Evolutionary conservation across 2,888 invertebrate genomes (phyloP).

Genomic region (Congeria kusceri): DNA sequence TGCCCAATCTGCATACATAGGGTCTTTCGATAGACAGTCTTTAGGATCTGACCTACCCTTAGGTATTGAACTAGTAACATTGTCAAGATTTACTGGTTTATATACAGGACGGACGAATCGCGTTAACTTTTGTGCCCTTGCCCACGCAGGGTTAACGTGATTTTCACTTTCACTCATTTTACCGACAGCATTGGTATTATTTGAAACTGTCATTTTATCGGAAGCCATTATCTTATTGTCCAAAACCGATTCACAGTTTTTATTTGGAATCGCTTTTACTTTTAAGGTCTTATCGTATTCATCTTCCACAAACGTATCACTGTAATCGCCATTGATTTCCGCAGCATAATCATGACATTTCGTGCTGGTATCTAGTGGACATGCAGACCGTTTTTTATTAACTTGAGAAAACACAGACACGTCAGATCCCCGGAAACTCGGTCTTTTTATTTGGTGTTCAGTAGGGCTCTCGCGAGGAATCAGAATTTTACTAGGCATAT

Average conservation of each 20-base stretch:
- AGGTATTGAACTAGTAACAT: constrained; percentile 44
- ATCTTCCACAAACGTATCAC: background rate
- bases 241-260: constrained; percentile 5
- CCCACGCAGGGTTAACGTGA: background rate
- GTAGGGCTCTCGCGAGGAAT: background rate
- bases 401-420: background rate
- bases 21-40: constrained; percentile 56
- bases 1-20: constrained; percentile 54
- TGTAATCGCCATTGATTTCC: background rate
- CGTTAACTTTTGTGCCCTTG: constrained; percentile 21
- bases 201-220: background rate
- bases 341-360: background rate
- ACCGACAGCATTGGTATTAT: background rate
- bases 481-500: background rate
- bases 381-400: background rate
- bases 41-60: constrained; percentile 52
- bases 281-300: background rate
- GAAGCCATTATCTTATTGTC: background rate
- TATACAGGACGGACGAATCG: constrained; percentile 40
- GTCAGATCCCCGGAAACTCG: background rate
- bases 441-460: no score
- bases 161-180: background rate
- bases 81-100: constrained; percentile 52
- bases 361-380: background rate
- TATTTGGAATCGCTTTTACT: constrained; percentile 3